Percentiles rank a stretch among this genome's conserved stretches.
These are phyloP conservation scores for Archocentrus centrarchus DNA, from an alignment of 2,113 vertebrate species.

Conservation along the genomic window DNA sequence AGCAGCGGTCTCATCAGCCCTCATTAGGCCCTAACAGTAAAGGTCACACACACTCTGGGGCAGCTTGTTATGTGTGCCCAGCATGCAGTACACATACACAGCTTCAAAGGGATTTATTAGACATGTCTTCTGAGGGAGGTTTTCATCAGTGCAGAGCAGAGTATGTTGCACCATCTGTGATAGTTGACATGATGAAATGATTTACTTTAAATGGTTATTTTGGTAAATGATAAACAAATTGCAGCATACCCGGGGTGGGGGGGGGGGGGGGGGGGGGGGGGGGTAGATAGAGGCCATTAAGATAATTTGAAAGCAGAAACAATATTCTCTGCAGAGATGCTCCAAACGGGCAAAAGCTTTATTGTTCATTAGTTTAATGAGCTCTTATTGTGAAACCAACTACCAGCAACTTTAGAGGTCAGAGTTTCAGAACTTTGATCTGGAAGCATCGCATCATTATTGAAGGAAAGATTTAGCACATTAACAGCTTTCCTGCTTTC, in stretches of 20 bases:
- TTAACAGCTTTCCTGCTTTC: not conserved
- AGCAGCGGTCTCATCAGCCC: slow-evolving; percentile 27
- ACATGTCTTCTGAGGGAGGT: slow-evolving; percentile 40
- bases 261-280: no score
- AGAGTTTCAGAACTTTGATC: not conserved
- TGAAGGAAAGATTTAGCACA: not conserved
- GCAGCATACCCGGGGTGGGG: not conserved
- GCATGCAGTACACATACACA: not conserved
- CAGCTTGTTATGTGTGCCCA: slow-evolving; percentile 38
- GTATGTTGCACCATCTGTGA: not conserved
- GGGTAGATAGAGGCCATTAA: not conserved
- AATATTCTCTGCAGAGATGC: not conserved
- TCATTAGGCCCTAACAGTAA: slow-evolving; percentile 59
- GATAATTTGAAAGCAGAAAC: not conserved
- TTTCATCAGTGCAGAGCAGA: not conserved
- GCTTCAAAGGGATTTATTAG: slow-evolving; percentile 68
- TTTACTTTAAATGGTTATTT: slow-evolving; percentile 3
- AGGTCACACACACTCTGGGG: slow-evolving; percentile 67
- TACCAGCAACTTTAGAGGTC: not conserved
- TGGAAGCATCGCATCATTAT: rapidly evolving
- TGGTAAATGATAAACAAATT: slow-evolving; percentile 29
- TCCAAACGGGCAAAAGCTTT: not conserved
- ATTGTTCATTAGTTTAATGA: not conserved
- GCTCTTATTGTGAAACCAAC: not conserved
- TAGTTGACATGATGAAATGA: not conserved